Base-by-base conservation (phyloP, 2,797 vertebrate species). In the Xerus rutilus region DNA sequence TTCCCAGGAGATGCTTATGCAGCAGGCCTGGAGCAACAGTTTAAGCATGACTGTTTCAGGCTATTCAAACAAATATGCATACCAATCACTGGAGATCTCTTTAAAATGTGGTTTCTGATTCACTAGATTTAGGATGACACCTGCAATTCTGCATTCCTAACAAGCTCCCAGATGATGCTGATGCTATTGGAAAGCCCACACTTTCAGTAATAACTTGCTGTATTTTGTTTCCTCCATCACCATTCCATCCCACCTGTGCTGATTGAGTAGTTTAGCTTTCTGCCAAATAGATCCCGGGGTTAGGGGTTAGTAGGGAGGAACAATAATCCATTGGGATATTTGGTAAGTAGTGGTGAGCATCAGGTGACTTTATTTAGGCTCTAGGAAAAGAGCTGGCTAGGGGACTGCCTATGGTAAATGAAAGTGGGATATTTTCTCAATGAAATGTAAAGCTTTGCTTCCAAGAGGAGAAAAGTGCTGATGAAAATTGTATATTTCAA, bases 341-440 rank as follows among this genome's bases (percentile, higher is more conserved):
- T 82, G 54, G n/a, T 43, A 82, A 39, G 62, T 30, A 47, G 45
- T 23, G 25, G 57, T 25, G n/a, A 88, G 43, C 3, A 59, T 67
- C 30, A 67, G 43, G 9, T 6, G 52, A 28, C 20, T 85, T 94
- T 1, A 0, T 49, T 4, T 87, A 32, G 43, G 30, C 65, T 67
- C 32, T 39, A 82, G 77, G 49, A 65, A 91, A 86, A 81, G 54
- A 67, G 62, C 30, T 45, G n/a, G 57, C 32, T 49, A 90, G 76
- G 67, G 92, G 39, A 57, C 9, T 67, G 9, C 43, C 76, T 95
- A 8, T 30, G 85, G 3, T 86, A 25, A 73, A 4, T 83, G 15
- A 0, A 23, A 92, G 28, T 78, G 76, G 47, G 30, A 13, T 39
- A 70, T 95, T 92, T 93, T 92, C 76, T 94, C 70, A 93, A 57